A percentile compares a stretch with the other conserved stretches of the same genome.
phyloP scores from a whole-genome alignment of 2,797 vertebrate genomes.

The Thalassophryne amazonica region DNA sequence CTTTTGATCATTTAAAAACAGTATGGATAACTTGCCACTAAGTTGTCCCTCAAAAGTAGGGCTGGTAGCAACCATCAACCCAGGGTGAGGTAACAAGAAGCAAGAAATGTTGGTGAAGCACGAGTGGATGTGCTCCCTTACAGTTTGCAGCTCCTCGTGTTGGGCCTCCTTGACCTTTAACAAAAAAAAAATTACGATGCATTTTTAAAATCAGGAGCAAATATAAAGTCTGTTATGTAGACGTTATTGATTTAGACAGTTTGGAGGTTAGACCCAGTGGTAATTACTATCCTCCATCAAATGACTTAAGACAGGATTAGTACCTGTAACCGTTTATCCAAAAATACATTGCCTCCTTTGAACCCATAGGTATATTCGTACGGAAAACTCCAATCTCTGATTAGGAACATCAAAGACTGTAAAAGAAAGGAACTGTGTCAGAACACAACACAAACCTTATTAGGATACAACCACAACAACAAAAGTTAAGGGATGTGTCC shows the following conservation, averaged over 20 bases:
- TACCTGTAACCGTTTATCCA: slow-evolving; percentile 90
- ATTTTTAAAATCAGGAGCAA: background rate
- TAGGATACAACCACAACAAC: background rate
- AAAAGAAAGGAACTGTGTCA: slow-evolving; percentile 1
- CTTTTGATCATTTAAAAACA: background rate
- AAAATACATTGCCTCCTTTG: slow-evolving; percentile 82
- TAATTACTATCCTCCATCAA: background rate
- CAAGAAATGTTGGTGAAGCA: slow-evolving; percentile 89
- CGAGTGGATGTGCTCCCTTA: slow-evolving; percentile 90
- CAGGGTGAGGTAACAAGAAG: slow-evolving; percentile 90
- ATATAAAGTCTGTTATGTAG: too few species aligned
- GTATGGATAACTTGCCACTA: slow-evolving; percentile 48
- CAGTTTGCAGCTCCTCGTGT: slow-evolving; percentile 89
- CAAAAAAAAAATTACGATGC: background rate
- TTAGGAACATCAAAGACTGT: slow-evolving; percentile 90
- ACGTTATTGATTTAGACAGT: too few species aligned
- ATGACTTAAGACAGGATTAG: background rate
- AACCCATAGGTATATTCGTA: slow-evolving; percentile 88
- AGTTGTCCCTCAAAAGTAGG: slow-evolving; percentile 86
- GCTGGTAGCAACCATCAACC: slow-evolving; percentile 87
- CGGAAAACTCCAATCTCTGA: slow-evolving; percentile 94
- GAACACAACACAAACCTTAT: background rate
- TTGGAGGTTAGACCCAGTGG: background rate
- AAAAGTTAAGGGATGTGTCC: background rate
- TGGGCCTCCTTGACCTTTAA: slow-evolving; percentile 84